Evolutionary conservation across 64 coral and sea anemone species (phyloP), one percentile per base, ranked within the genome.

Genomic region (Stichodactyla mertensii): DNA sequence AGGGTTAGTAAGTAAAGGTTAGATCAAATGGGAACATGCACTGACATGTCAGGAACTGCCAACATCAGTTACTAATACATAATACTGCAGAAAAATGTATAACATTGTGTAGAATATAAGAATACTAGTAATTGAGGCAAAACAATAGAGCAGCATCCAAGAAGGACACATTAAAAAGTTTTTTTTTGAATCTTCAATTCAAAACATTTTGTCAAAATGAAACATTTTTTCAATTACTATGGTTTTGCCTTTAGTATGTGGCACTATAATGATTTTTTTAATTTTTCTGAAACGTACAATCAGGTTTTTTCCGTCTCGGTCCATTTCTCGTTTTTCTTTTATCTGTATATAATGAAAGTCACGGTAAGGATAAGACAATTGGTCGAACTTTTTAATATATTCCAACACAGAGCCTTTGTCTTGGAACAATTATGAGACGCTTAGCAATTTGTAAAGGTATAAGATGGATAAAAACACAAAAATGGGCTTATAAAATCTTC

Each of bases 311-410:
- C 51, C 51, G 51, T 81, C 54, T 81, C 36, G 36, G 15, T 81
- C 53, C 53, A 81, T 81, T 53, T 81, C 51, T 52, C 36, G 36
- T 81, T 52, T 52, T 74, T 31, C 69, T 74, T 74, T 74, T 81
- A 81, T 81, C 78, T 53, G 78, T 55, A 52, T 79, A 36, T 79
- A 69, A 74, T 74, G 28, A 31, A 54, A 81, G 78, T 81, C 78
- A 81, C 78, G 53, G 78, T n/a, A 55, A 20, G 22, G 23, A 54
- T 81, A 15, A 81, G 78, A 53, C 53, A 52, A 9, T 81, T 81
- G 51, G 51, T 81, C 52, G n/a, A 22, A 20, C 53, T 9, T 81
- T 81, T 54, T 54, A 55, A 81, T 81, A 12, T 81, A 81, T 81
- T 52, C 78, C 52, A 81, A 52, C 53, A 81, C 2, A 81, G 78